Base-by-base conservation (phyloP, 2,797 vertebrate genomes). In the Rhyacichthys aspro region DNA sequence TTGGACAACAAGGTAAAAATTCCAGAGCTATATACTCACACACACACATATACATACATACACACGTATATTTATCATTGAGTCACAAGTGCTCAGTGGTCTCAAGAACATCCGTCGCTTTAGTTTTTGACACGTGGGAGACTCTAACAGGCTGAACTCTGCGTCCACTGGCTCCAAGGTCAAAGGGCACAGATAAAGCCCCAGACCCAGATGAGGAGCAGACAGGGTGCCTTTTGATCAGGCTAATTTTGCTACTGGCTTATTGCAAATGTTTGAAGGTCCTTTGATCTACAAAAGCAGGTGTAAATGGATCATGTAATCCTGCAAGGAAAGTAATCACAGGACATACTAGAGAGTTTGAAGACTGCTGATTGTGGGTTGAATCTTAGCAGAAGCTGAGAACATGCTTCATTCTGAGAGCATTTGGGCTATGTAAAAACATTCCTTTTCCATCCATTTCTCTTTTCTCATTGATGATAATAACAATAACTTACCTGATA, bases 401-500 rank as follows among this genome's bases (percentile, higher is more conserved):
- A 28, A 28, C 23, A 28, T 28, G 23, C 23, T 28, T 28, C 23
- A 5, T 28, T 28, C 23, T 28, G 23, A 5, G 23, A 6, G 7
- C 23, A 28, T 28, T 28, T 28, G 23, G 23, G 7, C 4, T 28
- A 28, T 28, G 23, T n/a, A 28, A 28, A 28, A 28, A 28, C 23
- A 2, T n/a, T n/a, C n/a, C n/a, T n/a, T n/a, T n/a, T n/a, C n/a
- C n/a, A n/a, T n/a, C n/a, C n/a, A n/a, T n/a, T n/a, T n/a, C n/a
- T n/a, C n/a, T n/a, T n/a, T n/a, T n/a, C n/a, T n/a, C n/a, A n/a
- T n/a, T 41, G 12, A 15, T 33, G 33, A 1, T 42, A 16, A 39
- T 70, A 45, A 55, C 14, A 8, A 11, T 8, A 2, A 48, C 65
- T 85, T 93, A 96, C 94, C 92, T 94, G 93, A 81, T 95, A 95